Evolutionary conservation across 2,113 vertebrate genomes (phyloP), one percentile per base, ranked within the genome.

Genomic region (Monarcha castaneiventris): DNA sequence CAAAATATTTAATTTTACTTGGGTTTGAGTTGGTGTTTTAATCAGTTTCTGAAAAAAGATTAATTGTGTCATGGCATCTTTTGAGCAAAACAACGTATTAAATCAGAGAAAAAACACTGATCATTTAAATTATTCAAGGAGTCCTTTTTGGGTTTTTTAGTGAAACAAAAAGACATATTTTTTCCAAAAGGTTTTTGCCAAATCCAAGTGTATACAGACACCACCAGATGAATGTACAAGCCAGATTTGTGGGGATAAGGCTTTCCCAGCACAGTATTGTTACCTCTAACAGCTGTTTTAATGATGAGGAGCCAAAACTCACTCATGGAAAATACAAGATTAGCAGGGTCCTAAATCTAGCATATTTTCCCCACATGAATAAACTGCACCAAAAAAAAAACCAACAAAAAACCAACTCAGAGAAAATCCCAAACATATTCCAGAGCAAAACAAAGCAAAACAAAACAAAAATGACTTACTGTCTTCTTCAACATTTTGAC

Each of bases 401-500:
- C 5, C 51, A 17, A 19, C 30, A 54, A 13, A 33, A 25, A 10
- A 1, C 1, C 11, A 41, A 37, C 27, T 22, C 58, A 71, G 30
- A 81, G 39, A 58, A 82, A 87, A 67, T 52, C 35, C 64, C 80
- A 88, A 95, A 67, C 25, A 68, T 52, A 81, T 29, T 52, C 32
- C 37, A 90, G 83, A 77, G 33, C 63, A 84, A 82, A 93, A 55
- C 44, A 97, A 96, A 97, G 33, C 52, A 74, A 77, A 59, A 8
- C 11, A 27, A 79, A 95, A 58, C 62, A 96, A 96, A 84, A 97
- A 72, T 27, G 13, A 98, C 98, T 98, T 98, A 99, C 98, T 97
- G 98, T 99, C 98, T 99, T 99, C 97, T 99, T 98, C 97, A 99
- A 97, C 97, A 98, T 98, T 98, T 99, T 99, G 97, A 99, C 69